Evolutionary conservation across 2,797 vertebrate species (phyloP).

Genomic region (Synaphobranchus kaupii): DNA sequence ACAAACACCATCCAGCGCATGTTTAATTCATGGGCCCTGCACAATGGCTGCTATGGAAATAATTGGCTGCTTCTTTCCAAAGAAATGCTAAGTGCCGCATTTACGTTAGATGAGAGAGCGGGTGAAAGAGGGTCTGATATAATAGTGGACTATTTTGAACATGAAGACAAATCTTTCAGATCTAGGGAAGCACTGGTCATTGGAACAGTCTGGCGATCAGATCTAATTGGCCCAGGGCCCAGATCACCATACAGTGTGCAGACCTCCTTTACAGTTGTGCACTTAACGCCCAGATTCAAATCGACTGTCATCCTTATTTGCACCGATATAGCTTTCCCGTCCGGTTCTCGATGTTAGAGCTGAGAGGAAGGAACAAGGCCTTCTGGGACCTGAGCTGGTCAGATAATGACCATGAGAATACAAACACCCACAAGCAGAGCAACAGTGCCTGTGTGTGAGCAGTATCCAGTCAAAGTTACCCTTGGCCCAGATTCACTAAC

Average conservation of each 20-base stretch:
- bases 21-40: neutral
- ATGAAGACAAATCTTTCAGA: neutral
- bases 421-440: neutral
- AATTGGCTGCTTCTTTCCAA: neutral
- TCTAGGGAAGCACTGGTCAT: neutral
- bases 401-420: neutral
- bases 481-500: neutral
- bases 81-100: neutral
- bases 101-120: neutral
- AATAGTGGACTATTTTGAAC: neutral
- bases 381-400: neutral
- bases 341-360: neutral
- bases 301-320: neutral
- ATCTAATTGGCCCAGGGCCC: neutral
- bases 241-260: neutral
- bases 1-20: neutral
- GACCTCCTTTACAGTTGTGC: neutral
- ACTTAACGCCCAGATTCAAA: neutral
- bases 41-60: neutral
- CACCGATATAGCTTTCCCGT: neutral
- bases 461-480: neutral
- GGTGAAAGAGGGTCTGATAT: neutral
- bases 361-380: neutral
- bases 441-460: neutral
- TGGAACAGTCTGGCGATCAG: neutral